phyloP scores from a whole-genome alignment of 2,797 vertebrate genomes.

The Carapus acus region DNA sequence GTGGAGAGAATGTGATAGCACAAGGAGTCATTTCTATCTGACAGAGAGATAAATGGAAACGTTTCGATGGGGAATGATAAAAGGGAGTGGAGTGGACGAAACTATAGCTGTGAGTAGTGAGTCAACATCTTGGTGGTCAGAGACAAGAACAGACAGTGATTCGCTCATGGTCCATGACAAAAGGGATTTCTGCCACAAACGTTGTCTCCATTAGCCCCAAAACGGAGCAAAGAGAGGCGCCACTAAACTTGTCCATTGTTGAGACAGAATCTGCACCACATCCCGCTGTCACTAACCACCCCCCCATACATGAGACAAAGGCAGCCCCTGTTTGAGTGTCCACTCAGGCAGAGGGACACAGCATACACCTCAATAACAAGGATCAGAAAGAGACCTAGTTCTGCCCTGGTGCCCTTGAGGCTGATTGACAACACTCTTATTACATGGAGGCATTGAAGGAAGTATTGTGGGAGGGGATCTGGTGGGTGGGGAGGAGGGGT shows the following conservation, averaged over 20 bases:
- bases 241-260: slow-evolving; percentile 49
- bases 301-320: slow-evolving; percentile 56
- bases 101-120: slow-evolving; percentile 33
- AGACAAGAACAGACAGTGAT: slow-evolving; percentile 24
- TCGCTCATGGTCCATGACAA: slow-evolving; percentile 34
- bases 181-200: slow-evolving; percentile 44
- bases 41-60: slow-evolving; percentile 21
- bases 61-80: slow-evolving; percentile 16
- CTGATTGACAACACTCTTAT: slow-evolving; percentile 58
- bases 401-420: slow-evolving; percentile 44
- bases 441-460: slow-evolving; percentile 55
- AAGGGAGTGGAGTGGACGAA: slow-evolving; percentile 25
- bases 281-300: slow-evolving; percentile 26
- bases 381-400: slow-evolving; percentile 37
- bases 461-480: slow-evolving; percentile 20
- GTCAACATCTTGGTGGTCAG: slow-evolving; percentile 39
- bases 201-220: slow-evolving; percentile 52
- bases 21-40: slow-evolving; percentile 17
- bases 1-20: slow-evolving; percentile 14
- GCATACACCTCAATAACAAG: slow-evolving; percentile 55
- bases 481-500: slow-evolving; percentile 1
- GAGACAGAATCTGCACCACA: slow-evolving; percentile 42
- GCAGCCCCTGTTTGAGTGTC: slow-evolving; percentile 55
- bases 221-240: slow-evolving; percentile 45
- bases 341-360: slow-evolving; percentile 37